phyloP scores from a whole-genome alignment of 2,888 invertebrate genomes.

The Conchocele bisecta region DNA sequence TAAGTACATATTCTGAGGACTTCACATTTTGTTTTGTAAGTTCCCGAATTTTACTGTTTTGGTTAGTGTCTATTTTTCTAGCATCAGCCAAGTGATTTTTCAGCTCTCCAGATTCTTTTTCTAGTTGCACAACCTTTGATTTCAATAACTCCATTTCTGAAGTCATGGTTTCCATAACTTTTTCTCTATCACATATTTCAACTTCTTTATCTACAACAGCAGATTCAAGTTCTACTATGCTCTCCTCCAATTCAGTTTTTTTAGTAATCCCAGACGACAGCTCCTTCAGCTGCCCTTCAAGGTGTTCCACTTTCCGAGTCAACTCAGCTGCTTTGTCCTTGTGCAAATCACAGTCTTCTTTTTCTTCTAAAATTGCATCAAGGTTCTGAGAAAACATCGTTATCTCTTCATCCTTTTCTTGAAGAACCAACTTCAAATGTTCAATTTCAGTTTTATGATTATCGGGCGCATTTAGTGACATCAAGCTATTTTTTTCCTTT shows the following conservation, averaged over 20 bases:
- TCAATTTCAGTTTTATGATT: conserved; percentile 2
- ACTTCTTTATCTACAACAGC: conserved; percentile 46
- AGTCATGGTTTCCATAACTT: conserved; percentile 15
- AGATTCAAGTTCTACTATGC: conserved; percentile 40
- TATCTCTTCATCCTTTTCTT: conserved; percentile 28
- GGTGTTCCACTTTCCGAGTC: conserved; percentile 4
- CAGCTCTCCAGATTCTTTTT: too few relatives aligned
- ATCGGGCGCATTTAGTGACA: neutral
- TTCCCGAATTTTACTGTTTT: too few relatives aligned
- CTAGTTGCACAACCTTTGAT: neutral
- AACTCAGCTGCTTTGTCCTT: neutral
- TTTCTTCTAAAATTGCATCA: conserved; percentile 3
- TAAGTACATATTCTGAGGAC: too few relatives aligned
- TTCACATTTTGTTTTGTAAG: too few relatives aligned
- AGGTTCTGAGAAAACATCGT: conserved; percentile 15
- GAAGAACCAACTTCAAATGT: conserved; percentile 1
- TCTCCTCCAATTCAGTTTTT: conserved; percentile 15
- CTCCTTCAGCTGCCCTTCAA: neutral
- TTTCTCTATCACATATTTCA: conserved; percentile 42
- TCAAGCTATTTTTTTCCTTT: conserved; percentile 4
- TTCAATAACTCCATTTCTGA: conserved; percentile 1
- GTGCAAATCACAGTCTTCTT: neutral
- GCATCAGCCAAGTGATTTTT: too few relatives aligned
- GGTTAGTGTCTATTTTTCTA: too few relatives aligned
- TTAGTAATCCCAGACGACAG: conserved; percentile 2